Base-by-base conservation (phyloP, 1,140 invertebrate genomes). In the Pseudoatta argentina region DNA sequence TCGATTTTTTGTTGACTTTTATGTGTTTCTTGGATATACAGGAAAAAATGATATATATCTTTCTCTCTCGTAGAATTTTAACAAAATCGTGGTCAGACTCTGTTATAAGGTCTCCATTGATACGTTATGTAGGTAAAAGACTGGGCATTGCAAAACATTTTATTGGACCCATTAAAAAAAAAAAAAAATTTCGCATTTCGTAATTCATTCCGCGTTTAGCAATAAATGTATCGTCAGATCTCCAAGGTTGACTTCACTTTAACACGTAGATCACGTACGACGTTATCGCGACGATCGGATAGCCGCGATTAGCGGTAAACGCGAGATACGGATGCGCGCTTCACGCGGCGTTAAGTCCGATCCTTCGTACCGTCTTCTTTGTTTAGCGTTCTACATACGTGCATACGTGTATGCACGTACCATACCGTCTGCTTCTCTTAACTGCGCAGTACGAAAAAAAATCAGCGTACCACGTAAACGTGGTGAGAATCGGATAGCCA, bases 301-400 rank as follows among this genome's bases (percentile, higher is more conserved):
- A 63, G 27, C 63, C n/a, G 34, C 53, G 30, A 71, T 81, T 81
- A 81, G 78, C 78, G 78, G 78, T 81, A 81, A 81, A 81, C 53
- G 53, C 66, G 51, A 57, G 30, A 59, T 55, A 30, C 64, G 48
- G 51, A 71, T 27, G 48, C 77, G 30, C 64, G 48, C 30, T 69
- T 55, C 64, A 69, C 30, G 63, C 48, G 61, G 27, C 2, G 77
- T 67, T 67, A 34, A 21, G 64, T 48, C 18, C 14, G 30, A 48
- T 12, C 21, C 2, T 55, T 21, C 34, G 30, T 39, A 16, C 53
- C 55, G 55, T 8, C 77, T 81, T 39, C 77, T 81, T 55, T 81
- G 64, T 69, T 71, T 78, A 76, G 73, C 59, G 39, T n/a, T 66
- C 30, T 14, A 24, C n/a, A 51, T 72, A 27, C 0, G 48, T 16